Evolutionary conservation across 2,888 invertebrate species (phyloP).

Genomic region (Chrysodeixis includens): DNA sequence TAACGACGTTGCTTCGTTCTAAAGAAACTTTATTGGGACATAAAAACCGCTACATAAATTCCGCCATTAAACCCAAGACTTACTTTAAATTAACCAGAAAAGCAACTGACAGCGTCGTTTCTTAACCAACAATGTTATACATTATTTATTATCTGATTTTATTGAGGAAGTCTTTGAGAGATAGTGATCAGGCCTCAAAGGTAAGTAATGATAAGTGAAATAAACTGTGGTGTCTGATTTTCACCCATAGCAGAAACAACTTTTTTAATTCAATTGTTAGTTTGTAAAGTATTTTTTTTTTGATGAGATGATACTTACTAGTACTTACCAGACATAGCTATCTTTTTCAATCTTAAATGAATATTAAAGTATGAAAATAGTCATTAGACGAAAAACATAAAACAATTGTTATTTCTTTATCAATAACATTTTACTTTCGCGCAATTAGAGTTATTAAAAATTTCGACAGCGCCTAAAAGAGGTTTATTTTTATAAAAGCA

Average conservation of each 20-base stretch:
- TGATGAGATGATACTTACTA: no score
- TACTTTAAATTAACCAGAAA: slow-evolving; percentile 85
- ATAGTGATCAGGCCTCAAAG: slow-evolving; percentile 43
- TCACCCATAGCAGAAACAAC: neutral
- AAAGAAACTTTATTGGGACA: slow-evolving; percentile 82
- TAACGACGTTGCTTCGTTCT: slow-evolving; percentile 81
- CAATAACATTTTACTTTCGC: no score
- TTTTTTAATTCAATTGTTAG: neutral
- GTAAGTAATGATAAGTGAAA: slow-evolving; percentile 20
- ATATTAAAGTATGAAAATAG: no score
- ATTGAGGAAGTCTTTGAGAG: slow-evolving; percentile 42
- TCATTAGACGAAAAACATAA: no score
- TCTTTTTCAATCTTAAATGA: no score
- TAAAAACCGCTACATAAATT: slow-evolving; percentile 84
- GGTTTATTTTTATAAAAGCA: no score
- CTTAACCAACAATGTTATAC: slow-evolving; percentile 58
- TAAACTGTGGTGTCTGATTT: slow-evolving; percentile 9
- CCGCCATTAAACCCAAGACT: slow-evolving; percentile 76
- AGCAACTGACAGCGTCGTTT: slow-evolving; percentile 65
- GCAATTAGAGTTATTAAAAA: no score
- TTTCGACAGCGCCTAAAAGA: no score
- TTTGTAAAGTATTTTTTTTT: neutral
- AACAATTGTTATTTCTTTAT: no score
- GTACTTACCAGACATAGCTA: no score
- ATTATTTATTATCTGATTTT: slow-evolving; percentile 57